A percentile compares a stretch with the other conserved stretches of the same genome.
These are phyloP conservation scores for Mayetiola destructor DNA, from an alignment of 2,888 invertebrate genomes.

Conservation along the genomic window DNA sequence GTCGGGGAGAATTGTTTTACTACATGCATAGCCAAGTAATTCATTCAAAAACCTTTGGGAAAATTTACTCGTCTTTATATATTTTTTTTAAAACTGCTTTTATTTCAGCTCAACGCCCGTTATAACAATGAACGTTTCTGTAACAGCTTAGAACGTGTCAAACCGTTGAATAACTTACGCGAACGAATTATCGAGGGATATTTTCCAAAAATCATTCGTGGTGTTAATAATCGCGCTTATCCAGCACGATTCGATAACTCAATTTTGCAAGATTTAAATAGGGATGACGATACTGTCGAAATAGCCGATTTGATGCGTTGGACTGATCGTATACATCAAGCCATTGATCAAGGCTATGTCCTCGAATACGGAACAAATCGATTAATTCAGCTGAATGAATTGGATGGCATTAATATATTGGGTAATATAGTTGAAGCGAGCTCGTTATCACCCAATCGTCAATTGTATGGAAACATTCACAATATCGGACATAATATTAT, in stretches of 20 bases:
- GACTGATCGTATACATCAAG: constrained; percentile 57
- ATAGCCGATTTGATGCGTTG: constrained; percentile 53
- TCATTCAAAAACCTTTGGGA: not conserved
- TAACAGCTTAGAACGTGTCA: constrained; percentile 24
- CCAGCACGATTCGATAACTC: constrained; percentile 51
- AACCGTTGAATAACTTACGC: constrained; percentile 40
- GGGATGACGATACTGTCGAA: constrained; percentile 44
- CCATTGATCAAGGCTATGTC: constrained; percentile 55
- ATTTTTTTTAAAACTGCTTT: constrained; percentile 8
- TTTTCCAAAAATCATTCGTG: constrained; percentile 65
- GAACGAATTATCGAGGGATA: constrained; percentile 62
- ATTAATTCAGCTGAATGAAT: constrained; percentile 23
- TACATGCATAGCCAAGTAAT: constrained; percentile 51
- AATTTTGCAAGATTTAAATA: constrained; percentile 46
- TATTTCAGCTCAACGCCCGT: constrained; percentile 18
- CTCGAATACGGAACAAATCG: constrained; percentile 28
- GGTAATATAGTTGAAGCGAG: constrained; percentile 28
- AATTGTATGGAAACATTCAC: constrained; percentile 26
- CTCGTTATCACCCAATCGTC: constrained; percentile 20
- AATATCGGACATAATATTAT: constrained; percentile 26
- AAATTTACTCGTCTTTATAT: not conserved
- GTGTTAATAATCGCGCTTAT: constrained; percentile 51
- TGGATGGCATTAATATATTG: constrained; percentile 28
- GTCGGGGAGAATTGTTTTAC: constrained; percentile 65
- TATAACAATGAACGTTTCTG: constrained; percentile 29